A percentile compares a stretch with the other conserved stretches of the same genome.
Evolutionary conservation across 2,888 invertebrate genomes (phyloP).

Genomic region (Salticus scenicus): DNA sequence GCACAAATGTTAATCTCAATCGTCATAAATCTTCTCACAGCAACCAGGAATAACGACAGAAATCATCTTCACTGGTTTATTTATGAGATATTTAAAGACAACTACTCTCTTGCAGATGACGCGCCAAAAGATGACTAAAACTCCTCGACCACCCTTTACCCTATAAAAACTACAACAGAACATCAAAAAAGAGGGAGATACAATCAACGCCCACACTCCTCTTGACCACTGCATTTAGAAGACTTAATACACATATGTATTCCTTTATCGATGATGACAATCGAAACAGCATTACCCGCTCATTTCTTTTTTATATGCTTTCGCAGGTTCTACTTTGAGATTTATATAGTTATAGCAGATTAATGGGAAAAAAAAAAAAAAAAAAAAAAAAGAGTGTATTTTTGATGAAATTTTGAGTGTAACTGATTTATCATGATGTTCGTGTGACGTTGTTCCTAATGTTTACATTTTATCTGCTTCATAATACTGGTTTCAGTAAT

Average conservation of each 20-base stretch:
- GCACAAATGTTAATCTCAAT: not conserved
- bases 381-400: no score
- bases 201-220: not conserved
- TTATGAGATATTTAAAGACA: slow-evolving; percentile 42
- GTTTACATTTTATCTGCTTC: no score
- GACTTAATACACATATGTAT: slow-evolving; percentile 63
- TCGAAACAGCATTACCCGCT: slow-evolving; percentile 49
- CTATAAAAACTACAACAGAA: slow-evolving; percentile 33
- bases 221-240: slow-evolving; percentile 35
- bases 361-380: no score
- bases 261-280: slow-evolving; percentile 62
- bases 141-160: slow-evolving; percentile 8
- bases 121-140: slow-evolving; percentile 44
- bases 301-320: slow-evolving; percentile 13
- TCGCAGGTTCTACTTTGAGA: no score
- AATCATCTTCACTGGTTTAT: slow-evolving; percentile 42
- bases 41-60: slow-evolving; percentile 11
- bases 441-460: no score
- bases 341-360: no score
- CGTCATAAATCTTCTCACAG: not conserved
- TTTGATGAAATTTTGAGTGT: no score
- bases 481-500: no score
- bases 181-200: slow-evolving; percentile 19
- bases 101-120: slow-evolving; percentile 15
- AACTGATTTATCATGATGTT: no score